phyloP scores from a whole-genome alignment of 2,113 vertebrate species.

The Spheniscus mendiculus region DNA sequence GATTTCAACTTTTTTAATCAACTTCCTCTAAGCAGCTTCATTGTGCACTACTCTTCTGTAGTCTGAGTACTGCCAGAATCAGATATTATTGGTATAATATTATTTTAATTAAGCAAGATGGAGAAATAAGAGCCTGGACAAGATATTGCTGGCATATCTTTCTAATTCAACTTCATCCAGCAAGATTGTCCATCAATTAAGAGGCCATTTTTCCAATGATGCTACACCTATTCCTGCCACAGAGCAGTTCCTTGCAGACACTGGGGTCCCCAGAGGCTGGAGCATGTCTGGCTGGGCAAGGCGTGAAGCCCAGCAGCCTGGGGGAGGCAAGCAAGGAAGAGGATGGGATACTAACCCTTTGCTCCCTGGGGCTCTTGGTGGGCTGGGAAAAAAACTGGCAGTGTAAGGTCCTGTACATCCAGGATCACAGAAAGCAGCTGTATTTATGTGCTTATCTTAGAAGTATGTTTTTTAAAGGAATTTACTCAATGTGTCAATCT shows the following conservation, averaged over 20 bases:
- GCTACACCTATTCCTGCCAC: neutral
- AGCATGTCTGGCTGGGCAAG: neutral
- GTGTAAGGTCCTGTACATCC: neutral
- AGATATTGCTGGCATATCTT: neutral
- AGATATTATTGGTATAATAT: neutral
- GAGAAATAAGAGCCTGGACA: neutral
- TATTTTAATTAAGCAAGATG: neutral
- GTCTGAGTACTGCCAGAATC: neutral
- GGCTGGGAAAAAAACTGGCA: neutral
- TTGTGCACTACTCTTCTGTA: neutral
- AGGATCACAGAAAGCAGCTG: neutral
- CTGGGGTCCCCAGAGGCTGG: neutral
- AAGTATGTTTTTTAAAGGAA: neutral
- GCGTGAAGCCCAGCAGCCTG: neutral
- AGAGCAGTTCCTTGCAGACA: neutral
- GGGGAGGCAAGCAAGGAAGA: neutral
- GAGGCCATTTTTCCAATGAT: neutral
- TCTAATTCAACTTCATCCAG: neutral
- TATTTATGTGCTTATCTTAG: neutral
- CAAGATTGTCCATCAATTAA: neutral
- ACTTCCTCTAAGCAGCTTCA: neutral
- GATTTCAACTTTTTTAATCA: neutral
- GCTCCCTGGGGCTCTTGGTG: neutral
- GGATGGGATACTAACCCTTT: neutral
- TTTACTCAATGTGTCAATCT: neutral